These are phyloP conservation scores for Ophioderma brevispina DNA, from an alignment of 35 echinoderm and acorn worm species.

Conservation along the genomic window DNA sequence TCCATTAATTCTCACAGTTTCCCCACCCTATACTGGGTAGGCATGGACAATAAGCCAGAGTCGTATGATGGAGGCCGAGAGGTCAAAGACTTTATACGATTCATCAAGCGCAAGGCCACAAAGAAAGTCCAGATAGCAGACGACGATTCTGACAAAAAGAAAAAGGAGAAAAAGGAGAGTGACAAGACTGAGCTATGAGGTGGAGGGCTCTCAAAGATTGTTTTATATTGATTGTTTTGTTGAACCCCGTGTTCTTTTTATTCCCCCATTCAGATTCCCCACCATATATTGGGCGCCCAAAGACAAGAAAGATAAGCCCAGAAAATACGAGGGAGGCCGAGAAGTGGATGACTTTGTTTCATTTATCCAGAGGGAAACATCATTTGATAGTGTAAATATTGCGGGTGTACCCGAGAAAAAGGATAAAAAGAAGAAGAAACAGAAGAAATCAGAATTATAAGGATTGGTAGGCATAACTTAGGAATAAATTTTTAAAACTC, in stretches of 20 bases:
- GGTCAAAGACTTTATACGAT: constrained; percentile 79
- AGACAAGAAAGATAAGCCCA: constrained; percentile 56
- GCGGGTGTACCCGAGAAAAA: neutral
- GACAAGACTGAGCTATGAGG: neutral
- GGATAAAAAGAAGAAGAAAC: neutral
- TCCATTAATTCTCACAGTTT: constrained; percentile 49
- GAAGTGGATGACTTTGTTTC: constrained; percentile 84
- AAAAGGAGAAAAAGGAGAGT: constrained; percentile 39
- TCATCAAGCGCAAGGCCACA: constrained; percentile 92
- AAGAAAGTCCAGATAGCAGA: neutral
- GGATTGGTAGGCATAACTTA: neutral
- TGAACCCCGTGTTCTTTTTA: neutral
- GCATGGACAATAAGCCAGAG: constrained; percentile 62
- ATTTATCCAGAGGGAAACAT: constrained; percentile 92
- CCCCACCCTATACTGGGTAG: constrained; percentile 96
- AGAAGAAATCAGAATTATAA: constrained; percentile 24
- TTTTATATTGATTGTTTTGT: too few species aligned
- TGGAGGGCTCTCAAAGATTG: neutral
- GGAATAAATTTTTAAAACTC: too few species aligned
- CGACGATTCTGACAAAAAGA: constrained; percentile 28
- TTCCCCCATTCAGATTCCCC: constrained; percentile 70
- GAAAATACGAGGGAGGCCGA: constrained; percentile 92
- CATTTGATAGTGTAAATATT: constrained; percentile 8
- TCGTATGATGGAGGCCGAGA: constrained; percentile 93
- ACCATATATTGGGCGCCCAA: constrained; percentile 90